phyloP scores from a whole-genome alignment of 1,140 invertebrate genomes.

The Drosophila baimaii region DNA sequence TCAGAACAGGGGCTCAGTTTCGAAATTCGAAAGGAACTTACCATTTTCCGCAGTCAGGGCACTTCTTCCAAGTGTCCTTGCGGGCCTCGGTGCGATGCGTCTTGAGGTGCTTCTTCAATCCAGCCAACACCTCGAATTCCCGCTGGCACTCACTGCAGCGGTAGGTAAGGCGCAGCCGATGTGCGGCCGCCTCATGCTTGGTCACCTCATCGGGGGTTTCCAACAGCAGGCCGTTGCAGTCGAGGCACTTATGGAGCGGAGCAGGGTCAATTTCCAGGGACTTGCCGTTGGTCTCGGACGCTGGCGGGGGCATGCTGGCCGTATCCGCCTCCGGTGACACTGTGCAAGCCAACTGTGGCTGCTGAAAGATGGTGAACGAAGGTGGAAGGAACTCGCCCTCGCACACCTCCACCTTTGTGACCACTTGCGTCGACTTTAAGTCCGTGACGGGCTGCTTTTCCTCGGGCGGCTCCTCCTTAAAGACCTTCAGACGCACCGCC shows the following conservation, averaged over 20 bases:
- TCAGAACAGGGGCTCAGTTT: neutral
- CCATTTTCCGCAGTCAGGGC: slow-evolving; percentile 86
- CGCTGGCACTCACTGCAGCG: slow-evolving; percentile 74
- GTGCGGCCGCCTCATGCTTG: slow-evolving; percentile 65
- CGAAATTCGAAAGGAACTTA: slow-evolving; percentile 60
- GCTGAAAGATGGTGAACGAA: slow-evolving; percentile 69
- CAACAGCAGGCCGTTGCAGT: slow-evolving; percentile 72
- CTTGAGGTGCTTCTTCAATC: slow-evolving; percentile 79
- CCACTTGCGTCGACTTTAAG: slow-evolving; percentile 9
- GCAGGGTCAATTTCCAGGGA: slow-evolving; percentile 52
- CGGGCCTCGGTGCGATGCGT: slow-evolving; percentile 75
- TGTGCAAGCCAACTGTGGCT: slow-evolving; percentile 20
- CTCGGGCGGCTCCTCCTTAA: slow-evolving; percentile 66
- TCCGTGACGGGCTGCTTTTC: slow-evolving; percentile 28
- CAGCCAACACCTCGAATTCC: slow-evolving; percentile 71
- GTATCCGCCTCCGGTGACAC: slow-evolving; percentile 15
- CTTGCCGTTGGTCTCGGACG: slow-evolving; percentile 30
- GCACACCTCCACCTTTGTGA: slow-evolving; percentile 63
- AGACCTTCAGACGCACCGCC: slow-evolving; percentile 65
- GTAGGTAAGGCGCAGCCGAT: slow-evolving; percentile 69
- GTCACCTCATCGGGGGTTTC: slow-evolving; percentile 60
- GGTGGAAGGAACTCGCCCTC: slow-evolving; percentile 61
- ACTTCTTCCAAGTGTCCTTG: slow-evolving; percentile 83
- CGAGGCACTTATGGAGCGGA: slow-evolving; percentile 73
- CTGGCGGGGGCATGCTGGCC: slow-evolving; percentile 59